A percentile compares a stretch with the other conserved stretches of the same genome.
These are phyloP conservation scores for Eupithecia abbreviata DNA, from an alignment of 2,888 invertebrate genomes.

Conservation along the genomic window DNA sequence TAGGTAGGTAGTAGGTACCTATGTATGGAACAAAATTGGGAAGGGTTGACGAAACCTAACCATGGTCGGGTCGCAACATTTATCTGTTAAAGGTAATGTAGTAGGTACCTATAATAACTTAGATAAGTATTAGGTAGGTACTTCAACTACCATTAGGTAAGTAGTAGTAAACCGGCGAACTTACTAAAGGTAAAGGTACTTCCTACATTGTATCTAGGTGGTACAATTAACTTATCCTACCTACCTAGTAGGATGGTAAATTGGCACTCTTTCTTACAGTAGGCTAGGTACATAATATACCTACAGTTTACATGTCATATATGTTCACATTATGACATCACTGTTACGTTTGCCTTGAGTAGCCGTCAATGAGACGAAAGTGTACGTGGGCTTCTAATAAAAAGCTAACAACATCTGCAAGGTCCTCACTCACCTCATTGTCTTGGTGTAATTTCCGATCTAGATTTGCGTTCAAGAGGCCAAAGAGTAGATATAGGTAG, in stretches of 20 bases:
- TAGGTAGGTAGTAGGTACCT: too few relatives aligned
- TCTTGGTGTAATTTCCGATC: neutral
- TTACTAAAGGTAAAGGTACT: neutral
- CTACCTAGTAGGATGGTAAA: neutral
- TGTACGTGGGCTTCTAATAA: slow-evolving; percentile 14
- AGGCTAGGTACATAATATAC: too few relatives aligned
- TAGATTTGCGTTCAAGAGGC: neutral
- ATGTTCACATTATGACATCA: neutral
- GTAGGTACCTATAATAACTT: too few relatives aligned
- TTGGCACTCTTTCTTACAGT: neutral
- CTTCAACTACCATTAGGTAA: too few relatives aligned
- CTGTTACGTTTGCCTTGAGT: slow-evolving; percentile 7
- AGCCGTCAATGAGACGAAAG: slow-evolving; percentile 14
- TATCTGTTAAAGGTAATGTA: too few relatives aligned
- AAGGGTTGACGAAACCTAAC: too few relatives aligned
- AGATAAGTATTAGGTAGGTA: too few relatives aligned
- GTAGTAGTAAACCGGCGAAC: too few relatives aligned
- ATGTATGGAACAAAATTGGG: too few relatives aligned
- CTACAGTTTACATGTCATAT: neutral
- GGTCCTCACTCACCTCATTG: slow-evolving; percentile 2
- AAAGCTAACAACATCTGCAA: slow-evolving; percentile 1
- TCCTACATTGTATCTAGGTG: neutral
- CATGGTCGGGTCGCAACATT: too few relatives aligned
- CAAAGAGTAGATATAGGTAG: neutral
- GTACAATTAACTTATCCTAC: neutral